Conservation (phyloP, 2,888 invertebrate genomes). For the Peribatodes rhomboidaria region DNA sequence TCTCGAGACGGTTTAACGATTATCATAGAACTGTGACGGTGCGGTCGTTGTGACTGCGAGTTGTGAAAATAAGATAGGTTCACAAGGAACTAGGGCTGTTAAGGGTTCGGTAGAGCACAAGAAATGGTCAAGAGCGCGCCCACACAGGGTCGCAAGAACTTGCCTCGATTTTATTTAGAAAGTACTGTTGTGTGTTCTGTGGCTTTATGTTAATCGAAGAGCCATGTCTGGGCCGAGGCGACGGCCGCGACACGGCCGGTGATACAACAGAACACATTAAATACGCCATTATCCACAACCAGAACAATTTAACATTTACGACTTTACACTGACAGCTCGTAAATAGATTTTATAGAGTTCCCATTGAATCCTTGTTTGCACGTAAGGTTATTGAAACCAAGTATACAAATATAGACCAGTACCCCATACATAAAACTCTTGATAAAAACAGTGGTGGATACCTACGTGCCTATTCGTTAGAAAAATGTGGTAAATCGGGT, state of each 20-base stretch:
- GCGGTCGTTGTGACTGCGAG: conserved; percentile 37
- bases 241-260: conserved; percentile 65
- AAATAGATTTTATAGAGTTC: conserved; percentile 76
- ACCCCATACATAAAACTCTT: no score
- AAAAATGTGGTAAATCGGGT: no score
- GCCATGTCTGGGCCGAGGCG: conserved; percentile 74
- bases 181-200: conserved; percentile 31
- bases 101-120: conserved; percentile 43
- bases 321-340: conserved; percentile 76
- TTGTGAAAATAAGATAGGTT: conserved; percentile 33
- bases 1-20: conserved; percentile 64
- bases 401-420: neutral
- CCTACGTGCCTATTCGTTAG: no score
- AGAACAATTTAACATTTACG: conserved; percentile 82
- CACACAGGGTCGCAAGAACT: conserved; percentile 69
- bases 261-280: conserved; percentile 74
- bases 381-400: conserved; percentile 55
- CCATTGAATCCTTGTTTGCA: conserved; percentile 74
- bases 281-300: conserved; percentile 72
- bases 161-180: conserved; percentile 53
- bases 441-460: no score
- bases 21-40: conserved; percentile 43
- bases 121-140: conserved; percentile 69
- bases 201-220: conserved; percentile 87
- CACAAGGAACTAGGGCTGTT: conserved; percentile 28